Percentiles rank a stretch among this genome's conserved stretches.
Conservation (phyloP, 2,113 vertebrate species). For the Penelope pileata region DNA sequence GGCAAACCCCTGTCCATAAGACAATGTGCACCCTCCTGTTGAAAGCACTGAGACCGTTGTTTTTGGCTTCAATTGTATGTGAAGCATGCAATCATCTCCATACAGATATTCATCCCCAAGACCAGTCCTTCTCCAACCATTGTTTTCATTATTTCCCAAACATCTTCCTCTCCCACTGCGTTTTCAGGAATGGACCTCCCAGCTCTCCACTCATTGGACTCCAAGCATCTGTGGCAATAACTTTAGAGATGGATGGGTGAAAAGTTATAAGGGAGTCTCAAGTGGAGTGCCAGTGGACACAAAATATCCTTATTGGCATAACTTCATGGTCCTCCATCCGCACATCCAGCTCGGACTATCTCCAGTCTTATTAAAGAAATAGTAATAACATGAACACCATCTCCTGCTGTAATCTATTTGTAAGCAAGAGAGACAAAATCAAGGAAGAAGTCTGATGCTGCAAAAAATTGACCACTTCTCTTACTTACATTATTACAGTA, state of each 20-base stretch:
- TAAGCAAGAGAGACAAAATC: neutral
- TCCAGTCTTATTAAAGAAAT: neutral
- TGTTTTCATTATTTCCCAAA: neutral
- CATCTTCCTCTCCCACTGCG: neutral
- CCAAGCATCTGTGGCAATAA: neutral
- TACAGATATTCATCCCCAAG: neutral
- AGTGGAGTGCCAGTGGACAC: neutral
- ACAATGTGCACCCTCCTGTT: neutral
- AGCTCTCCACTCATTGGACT: neutral
- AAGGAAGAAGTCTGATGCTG: neutral
- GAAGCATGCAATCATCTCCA: neutral
- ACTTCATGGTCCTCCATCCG: neutral
- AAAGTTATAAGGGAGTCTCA: neutral
- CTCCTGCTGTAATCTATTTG: neutral
- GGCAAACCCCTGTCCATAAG: neutral
- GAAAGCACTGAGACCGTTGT: neutral
- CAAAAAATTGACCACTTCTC: neutral
- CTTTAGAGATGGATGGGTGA: neutral
- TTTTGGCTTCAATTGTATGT: neutral
- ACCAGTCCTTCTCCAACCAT: neutral
- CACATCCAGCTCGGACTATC: neutral
- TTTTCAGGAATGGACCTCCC: neutral
- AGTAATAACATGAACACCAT: neutral
- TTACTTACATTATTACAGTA: neutral
- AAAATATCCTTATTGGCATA: neutral